Base-by-base conservation (phyloP, 2,888 invertebrate genomes). In the Cacoxenus indagator region DNA sequence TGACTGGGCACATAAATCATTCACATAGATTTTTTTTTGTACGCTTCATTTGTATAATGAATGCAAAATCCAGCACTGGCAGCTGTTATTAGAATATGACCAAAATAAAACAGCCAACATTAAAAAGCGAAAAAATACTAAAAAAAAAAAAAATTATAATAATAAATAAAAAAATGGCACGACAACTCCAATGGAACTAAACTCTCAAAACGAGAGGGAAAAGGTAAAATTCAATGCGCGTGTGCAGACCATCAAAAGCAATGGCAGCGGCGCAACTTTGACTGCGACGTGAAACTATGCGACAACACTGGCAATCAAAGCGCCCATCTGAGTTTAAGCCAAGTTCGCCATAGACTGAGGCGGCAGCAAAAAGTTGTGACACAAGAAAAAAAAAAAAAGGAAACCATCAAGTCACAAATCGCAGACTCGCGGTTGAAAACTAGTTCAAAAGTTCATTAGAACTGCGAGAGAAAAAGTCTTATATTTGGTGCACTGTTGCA, bases 371-470 rank as follows among this genome's bases (percentile, higher is more conserved):
- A 11, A 59, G 17, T n/a, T n/a, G n/a, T 27, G 27, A 57, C 24
- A 5, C 17, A 55, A 14, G n/a, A 55, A 17, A 55, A 55, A 55
- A 14, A 55, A 54, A 55, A 55, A 22, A 55, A 4, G 5, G 14
- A 26, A 55, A 55, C 6, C 11, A 19, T 55, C 26, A 24, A 24
- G n/a, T 11, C 19, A 22, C 19, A 11, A 51, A 19, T 17, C 22
- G 51, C 48, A 3, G 22, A 17, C 67, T 64, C 64, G 74, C 57
- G 61, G 19, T 31, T 55, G 55, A 55, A 84, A 82, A 77, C 84
- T 82, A 84, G 82, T 84, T 82, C 85, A 82, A 84, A 84, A 82
- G 82, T 84, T 82, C 82, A 84, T 75, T 70, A 78, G 65, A 75
- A 71, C 70, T 64, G 31, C 17, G 70, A 51, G 51, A 22, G 51